These are phyloP conservation scores for Illadopsis cleaveri DNA, from an alignment of 2,113 vertebrate genomes.

Conservation along the genomic window DNA sequence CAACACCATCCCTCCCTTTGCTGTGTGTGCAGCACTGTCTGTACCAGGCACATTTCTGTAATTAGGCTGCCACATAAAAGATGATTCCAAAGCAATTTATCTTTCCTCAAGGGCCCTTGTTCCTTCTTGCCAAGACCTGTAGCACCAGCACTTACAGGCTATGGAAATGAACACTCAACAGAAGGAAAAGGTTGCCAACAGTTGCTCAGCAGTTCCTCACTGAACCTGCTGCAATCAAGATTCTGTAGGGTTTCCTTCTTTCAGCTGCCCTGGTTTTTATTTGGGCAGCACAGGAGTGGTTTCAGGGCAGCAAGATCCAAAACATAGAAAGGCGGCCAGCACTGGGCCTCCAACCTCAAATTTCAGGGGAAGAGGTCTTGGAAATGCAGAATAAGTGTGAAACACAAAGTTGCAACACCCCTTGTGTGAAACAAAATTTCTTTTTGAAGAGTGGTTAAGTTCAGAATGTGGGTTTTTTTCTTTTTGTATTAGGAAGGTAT, in stretches of 20 bases:
- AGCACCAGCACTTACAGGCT: not conserved
- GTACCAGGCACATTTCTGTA: not conserved
- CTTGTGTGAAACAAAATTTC: not conserved
- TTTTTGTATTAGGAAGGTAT: not conserved
- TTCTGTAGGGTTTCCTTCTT: not conserved
- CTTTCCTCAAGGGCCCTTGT: not conserved
- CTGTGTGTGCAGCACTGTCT: not conserved
- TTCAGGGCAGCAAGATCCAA: not conserved
- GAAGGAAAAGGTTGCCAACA: not conserved
- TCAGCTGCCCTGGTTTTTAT: not conserved
- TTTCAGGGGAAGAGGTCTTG: not conserved
- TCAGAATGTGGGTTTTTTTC: not conserved
- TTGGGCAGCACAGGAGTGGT: not conserved
- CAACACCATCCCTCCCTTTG: not conserved
- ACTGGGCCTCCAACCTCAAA: not conserved
- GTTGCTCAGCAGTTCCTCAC: conserved; percentile 1
- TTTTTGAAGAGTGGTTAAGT: not conserved
- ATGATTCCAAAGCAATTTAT: not conserved
- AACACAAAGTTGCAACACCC: not conserved
- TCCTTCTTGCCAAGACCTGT: not conserved
- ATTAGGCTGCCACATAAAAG: not conserved
- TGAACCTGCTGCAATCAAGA: not conserved
- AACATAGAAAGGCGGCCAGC: not conserved
- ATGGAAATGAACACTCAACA: not conserved
- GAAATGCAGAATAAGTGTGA: not conserved